Evolutionary conservation across 2,113 vertebrate species (phyloP).

Genomic region (Cervus canadensis): DNA sequence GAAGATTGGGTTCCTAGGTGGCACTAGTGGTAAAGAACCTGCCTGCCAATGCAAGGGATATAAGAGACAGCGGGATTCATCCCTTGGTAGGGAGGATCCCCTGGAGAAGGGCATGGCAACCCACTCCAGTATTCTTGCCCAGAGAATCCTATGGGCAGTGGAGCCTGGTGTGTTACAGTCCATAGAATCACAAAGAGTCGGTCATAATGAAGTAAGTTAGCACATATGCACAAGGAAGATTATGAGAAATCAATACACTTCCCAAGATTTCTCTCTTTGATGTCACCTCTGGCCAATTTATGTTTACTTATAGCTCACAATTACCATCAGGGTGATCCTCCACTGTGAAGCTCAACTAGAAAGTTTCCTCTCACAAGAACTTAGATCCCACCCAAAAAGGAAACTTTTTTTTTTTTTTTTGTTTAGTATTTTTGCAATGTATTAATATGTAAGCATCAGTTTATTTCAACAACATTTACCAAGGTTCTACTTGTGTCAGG

Average conservation of each 20-base stretch:
- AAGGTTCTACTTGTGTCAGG: background rate
- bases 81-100: background rate
- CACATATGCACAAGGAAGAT: background rate
- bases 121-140: background rate
- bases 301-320: background rate
- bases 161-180: background rate
- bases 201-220: background rate
- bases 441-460: background rate
- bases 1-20: background rate
- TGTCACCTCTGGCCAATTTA: background rate
- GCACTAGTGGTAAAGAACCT: background rate
- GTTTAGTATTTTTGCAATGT: background rate
- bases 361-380: background rate
- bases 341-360: background rate
- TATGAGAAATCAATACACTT: background rate
- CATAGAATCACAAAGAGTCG: background rate
- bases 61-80: background rate
- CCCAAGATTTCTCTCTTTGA: background rate
- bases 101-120: background rate
- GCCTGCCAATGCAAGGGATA: background rate
- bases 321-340: background rate
- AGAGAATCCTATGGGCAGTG: background rate
- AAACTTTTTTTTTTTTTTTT: background rate
- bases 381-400: accelerated
- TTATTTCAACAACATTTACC: background rate